Evolutionary conservation across 2,888 invertebrate species (phyloP).

Genomic region (Acleris holmiana): DNA sequence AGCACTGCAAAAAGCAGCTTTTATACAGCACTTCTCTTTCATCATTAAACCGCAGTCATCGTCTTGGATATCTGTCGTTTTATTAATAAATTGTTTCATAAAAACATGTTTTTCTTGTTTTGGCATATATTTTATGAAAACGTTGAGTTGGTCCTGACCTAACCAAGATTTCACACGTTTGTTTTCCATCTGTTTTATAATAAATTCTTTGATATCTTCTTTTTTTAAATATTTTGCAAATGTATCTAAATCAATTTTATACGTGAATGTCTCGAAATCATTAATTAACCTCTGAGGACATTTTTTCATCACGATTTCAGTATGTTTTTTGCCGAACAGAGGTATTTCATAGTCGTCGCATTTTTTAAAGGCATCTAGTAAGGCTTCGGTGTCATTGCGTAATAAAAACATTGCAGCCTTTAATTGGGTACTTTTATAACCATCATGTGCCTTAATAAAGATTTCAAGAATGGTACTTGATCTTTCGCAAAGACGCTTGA

Average conservation of each 20-base stretch:
- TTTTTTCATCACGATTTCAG: constrained; percentile 37
- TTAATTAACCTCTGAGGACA: constrained; percentile 35
- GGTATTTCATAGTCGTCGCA: constrained; percentile 17
- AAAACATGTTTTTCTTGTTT: constrained; percentile 58
- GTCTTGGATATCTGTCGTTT: constrained; percentile 43
- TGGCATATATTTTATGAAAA: constrained; percentile 57
- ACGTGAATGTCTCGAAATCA: constrained; percentile 47
- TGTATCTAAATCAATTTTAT: constrained; percentile 54
- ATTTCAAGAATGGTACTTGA: constrained; percentile 36
- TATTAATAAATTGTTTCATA: constrained; percentile 60
- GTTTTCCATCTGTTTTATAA: constrained; percentile 30
- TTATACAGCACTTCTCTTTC: background rate
- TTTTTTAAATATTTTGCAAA: constrained; percentile 60
- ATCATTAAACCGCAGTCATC: constrained; percentile 31
- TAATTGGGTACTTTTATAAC: constrained; percentile 7
- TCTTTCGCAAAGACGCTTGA: constrained; percentile 39
- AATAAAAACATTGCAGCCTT: constrained; percentile 19
- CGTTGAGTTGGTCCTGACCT: constrained; percentile 49
- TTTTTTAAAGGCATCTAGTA: constrained; percentile 33
- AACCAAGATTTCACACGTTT: constrained; percentile 42
- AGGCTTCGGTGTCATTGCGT: constrained; percentile 13
- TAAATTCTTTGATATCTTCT: constrained; percentile 48
- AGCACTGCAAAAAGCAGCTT: background rate
- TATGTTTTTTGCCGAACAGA: constrained; percentile 34
- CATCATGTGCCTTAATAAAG: constrained; percentile 19